Conservation (phyloP, 2,113 vertebrate genomes). For the Pseudonaja textilis region DNA sequence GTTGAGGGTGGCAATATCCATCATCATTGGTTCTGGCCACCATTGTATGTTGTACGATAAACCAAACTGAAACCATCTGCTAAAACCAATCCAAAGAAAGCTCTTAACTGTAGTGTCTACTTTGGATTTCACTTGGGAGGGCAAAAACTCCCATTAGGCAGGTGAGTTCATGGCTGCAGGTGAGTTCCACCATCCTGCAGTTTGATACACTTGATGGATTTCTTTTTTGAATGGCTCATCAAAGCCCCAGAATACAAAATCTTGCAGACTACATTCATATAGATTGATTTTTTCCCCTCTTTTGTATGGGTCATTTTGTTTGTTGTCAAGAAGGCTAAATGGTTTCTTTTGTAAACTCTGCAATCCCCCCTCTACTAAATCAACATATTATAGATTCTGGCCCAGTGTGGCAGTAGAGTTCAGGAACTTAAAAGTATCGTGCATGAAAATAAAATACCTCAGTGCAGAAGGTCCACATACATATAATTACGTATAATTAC, state of each 20-base stretch:
- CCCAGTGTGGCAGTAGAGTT: neutral
- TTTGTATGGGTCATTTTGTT: neutral
- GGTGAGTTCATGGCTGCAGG: neutral
- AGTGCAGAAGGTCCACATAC: too few species aligned
- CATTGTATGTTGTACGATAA: neutral
- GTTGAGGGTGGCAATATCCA: neutral
- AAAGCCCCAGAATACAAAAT: neutral
- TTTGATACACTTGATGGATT: neutral
- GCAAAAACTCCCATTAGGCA: neutral
- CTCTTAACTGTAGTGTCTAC: neutral
- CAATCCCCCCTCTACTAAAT: neutral
- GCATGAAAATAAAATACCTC: neutral
- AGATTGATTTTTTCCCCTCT: neutral
- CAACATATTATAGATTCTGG: neutral
- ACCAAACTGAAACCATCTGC: neutral
- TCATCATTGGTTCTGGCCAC: neutral
- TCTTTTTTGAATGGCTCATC: neutral
- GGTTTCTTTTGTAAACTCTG: neutral
- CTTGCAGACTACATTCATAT: neutral
- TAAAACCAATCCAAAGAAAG: neutral
- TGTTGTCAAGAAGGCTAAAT: neutral
- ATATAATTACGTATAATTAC: too few species aligned
- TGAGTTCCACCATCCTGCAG: neutral
- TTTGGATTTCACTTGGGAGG: neutral
- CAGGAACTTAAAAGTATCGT: neutral